Evolutionary conservation across 2,797 vertebrate species (phyloP).

Genomic region (Arctocebus calabarensis): DNA sequence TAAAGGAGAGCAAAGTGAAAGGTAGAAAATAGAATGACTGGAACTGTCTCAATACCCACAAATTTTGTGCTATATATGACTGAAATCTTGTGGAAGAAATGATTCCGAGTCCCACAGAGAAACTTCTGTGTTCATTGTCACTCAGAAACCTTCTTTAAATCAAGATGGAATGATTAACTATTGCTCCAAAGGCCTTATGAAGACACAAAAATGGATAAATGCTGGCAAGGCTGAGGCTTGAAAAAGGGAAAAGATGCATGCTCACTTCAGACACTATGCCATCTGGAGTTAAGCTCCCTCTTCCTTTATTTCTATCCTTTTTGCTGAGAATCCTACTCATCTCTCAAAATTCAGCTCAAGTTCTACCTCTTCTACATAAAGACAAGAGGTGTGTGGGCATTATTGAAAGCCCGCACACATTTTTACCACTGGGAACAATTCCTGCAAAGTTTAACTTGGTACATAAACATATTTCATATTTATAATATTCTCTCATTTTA

Average conservation of each 20-base stretch:
- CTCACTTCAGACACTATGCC: conserved; percentile 10
- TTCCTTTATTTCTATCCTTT: background rate
- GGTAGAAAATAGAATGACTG: conserved; percentile 12
- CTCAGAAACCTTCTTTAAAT: conserved; percentile 55
- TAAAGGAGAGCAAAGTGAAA: conserved; percentile 46
- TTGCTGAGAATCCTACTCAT: conserved; percentile 14
- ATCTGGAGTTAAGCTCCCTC: background rate
- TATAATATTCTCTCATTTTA: conserved; percentile 16
- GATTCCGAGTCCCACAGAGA: background rate
- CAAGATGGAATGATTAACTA: conserved; percentile 23
- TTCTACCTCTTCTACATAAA: conserved; percentile 13
- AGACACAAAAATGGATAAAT: background rate
- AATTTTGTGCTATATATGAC: conserved; percentile 42
- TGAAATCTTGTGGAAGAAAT: conserved; percentile 49
- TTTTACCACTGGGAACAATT: conserved; percentile 46
- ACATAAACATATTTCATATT: background rate
- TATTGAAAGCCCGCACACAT: background rate
- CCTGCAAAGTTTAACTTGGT: conserved; percentile 39
- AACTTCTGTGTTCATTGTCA: conserved; percentile 29
- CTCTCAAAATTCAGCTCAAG: conserved; percentile 15
- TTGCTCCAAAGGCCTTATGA: conserved; percentile 26
- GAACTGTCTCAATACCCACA: background rate
- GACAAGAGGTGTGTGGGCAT: background rate
- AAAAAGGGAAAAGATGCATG: background rate
- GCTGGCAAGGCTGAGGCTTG: background rate